Percentiles rank a stretch among this genome's conserved stretches.
phyloP scores from a whole-genome alignment of 2,888 invertebrate genomes.

The Carpatolechia fugitivella region DNA sequence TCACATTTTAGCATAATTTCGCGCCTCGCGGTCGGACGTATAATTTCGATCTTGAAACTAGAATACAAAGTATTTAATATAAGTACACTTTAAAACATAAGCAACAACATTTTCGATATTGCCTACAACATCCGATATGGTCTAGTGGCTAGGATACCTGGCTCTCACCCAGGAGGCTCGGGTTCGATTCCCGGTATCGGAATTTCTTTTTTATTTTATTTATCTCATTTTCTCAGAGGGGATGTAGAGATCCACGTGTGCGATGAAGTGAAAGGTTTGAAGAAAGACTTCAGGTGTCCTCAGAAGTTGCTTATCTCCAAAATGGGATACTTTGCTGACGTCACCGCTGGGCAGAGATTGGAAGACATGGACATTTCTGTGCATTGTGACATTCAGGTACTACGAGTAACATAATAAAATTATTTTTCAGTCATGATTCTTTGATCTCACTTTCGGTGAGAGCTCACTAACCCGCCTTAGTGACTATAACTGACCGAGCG shows the following conservation, averaged over 20 bases:
- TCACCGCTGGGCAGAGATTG: slow-evolving; percentile 88
- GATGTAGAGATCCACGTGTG: slow-evolving; percentile 97
- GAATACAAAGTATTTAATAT: too few relatives aligned
- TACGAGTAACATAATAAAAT: too few relatives aligned
- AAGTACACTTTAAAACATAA: not conserved
- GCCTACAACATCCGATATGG: slow-evolving; percentile 70
- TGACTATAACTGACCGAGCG: too few relatives aligned
- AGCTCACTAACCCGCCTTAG: too few relatives aligned
- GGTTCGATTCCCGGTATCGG: slow-evolving; percentile 81
- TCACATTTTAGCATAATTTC: too few relatives aligned
- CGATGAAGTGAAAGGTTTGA: slow-evolving; percentile 94
- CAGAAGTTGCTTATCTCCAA: slow-evolving; percentile 91
- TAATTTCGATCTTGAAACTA: too few relatives aligned
- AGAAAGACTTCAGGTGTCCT: slow-evolving; percentile 93
- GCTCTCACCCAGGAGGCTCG: slow-evolving; percentile 81
- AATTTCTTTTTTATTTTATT: slow-evolving; percentile 41
- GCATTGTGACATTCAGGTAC: slow-evolving; percentile 96
- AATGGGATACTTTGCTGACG: slow-evolving; percentile 97
- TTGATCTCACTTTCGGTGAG: too few relatives aligned
- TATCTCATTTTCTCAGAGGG: slow-evolving; percentile 62
- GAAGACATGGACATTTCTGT: slow-evolving; percentile 98
- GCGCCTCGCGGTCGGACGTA: too few relatives aligned
- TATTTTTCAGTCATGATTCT: too few relatives aligned
- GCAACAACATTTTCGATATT: slow-evolving; percentile 7
- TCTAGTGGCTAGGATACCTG: slow-evolving; percentile 82